Evolutionary conservation across 2,113 vertebrate genomes (phyloP), one percentile per base, ranked within the genome.

Genomic region (Chunga burmeisteri): DNA sequence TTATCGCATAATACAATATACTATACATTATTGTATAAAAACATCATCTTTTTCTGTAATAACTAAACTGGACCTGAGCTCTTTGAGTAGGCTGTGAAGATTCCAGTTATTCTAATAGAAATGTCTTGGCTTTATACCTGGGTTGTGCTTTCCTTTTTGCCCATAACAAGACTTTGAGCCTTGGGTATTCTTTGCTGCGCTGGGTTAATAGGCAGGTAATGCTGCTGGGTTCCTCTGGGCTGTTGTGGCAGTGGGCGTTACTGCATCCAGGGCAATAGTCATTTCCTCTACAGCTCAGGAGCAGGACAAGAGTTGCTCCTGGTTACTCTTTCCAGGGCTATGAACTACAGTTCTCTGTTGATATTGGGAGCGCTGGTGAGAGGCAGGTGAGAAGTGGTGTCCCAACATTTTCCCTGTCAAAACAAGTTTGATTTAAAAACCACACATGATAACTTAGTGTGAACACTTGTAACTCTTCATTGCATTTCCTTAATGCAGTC

Each of bases 91-190:
- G 15, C 44, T 2, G 2, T 67, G 44, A 86, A 49, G 42, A 67
- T 68, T 86, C 16, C 22, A 38, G 1, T 23, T 44, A 9, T 34
- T 42, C 7, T 30, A 40, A 40, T 15, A 50, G 40, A 62, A 62
- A n/a, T 68, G 32, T 72, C 19, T 73, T 7, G 5, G 22, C 32
- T 72, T 68, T 63, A 26, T 6, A 22, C 23, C 9, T 19, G 19
- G 16, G 19, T 4, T 27, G 3, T 55, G 19, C 25, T 91, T 82
- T 86, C 22, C 6, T 83, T 21, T 38, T 81, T 52, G 9, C 8
- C 2, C 0, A 0, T 30, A 55, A 49, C 5, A 55, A 68, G 67
- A 3, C 16, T 61, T 29, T 56, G 32, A 68, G 42, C 66, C 21
- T 59, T 22, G 12, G 4, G 13, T 21, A 3, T 40, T 56, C 12